Evolutionary conservation across 92 coral and sea anemone species (phyloP).

Genomic region (Bergia puertoricense): DNA sequence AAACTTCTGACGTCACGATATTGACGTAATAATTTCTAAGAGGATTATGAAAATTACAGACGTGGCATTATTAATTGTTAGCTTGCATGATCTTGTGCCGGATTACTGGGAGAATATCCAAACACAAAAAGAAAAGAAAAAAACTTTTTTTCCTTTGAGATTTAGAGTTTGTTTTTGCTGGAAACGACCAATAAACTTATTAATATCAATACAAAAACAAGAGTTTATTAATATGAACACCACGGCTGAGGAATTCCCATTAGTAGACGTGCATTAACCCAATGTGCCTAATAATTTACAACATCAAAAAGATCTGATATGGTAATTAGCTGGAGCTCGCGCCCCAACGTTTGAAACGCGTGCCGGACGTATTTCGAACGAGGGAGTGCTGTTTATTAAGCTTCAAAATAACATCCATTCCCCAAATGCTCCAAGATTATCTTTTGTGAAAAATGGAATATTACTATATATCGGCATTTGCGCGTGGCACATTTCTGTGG

Average conservation of each 20-base stretch:
- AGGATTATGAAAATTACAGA: slow-evolving; percentile 6
- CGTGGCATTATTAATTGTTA: neutral
- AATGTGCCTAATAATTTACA: neutral
- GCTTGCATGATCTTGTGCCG: slow-evolving; percentile 11
- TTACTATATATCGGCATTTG: neutral
- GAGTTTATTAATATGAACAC: neutral
- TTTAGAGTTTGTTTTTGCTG: too few relatives aligned
- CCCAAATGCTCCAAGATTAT: neutral
- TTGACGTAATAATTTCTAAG: slow-evolving; percentile 33
- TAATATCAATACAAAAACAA: neutral
- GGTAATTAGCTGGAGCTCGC: too few relatives aligned
- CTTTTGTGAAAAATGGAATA: neutral
- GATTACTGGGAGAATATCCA: neutral
- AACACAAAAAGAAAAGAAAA: too few relatives aligned
- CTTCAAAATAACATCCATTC: neutral
- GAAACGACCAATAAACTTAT: neutral
- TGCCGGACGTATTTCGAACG: neutral
- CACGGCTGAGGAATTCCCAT: neutral
- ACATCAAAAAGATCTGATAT: neutral
- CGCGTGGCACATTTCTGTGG: slow-evolving; percentile 11
- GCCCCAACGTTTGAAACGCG: neutral
- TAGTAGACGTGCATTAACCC: neutral
- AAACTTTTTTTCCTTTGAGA: neutral
- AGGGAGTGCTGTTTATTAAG: neutral
- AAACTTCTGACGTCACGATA: slow-evolving; percentile 28